Percentiles rank a stretch among this genome's conserved stretches.
phyloP scores from a whole-genome alignment of 2,888 invertebrate species.

The Selenia dentaria region DNA sequence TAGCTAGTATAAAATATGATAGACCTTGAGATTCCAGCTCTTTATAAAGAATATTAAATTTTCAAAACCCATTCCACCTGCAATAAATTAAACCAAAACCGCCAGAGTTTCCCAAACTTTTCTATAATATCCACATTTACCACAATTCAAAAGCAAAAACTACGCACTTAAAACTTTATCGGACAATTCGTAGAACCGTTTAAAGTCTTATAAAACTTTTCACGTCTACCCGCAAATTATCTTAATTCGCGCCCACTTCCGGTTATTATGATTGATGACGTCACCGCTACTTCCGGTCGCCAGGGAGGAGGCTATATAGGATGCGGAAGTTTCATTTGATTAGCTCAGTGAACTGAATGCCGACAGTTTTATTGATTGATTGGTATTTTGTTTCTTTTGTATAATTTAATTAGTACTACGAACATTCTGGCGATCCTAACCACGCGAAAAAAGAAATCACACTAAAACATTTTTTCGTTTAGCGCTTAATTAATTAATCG shows the following conservation, averaged over 20 bases:
- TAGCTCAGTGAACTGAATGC: constrained; percentile 7
- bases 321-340: constrained; percentile 14
- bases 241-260: constrained; percentile 25
- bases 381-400: constrained; percentile 8
- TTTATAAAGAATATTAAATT: too few relatives aligned
- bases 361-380: constrained; percentile 10
- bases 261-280: constrained; percentile 32
- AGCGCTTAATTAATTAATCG: too few relatives aligned
- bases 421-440: too few relatives aligned
- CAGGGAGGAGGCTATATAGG: not conserved
- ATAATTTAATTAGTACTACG: too few relatives aligned
- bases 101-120: constrained; percentile 8
- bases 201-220: constrained; percentile 28
- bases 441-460: too few relatives aligned
- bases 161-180: constrained; percentile 22
- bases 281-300: constrained; percentile 19
- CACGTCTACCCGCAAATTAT: constrained; percentile 27
- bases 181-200: constrained; percentile 21
- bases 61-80: constrained; percentile 3
- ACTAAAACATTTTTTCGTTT: too few relatives aligned
- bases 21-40: too few relatives aligned
- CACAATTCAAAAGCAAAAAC: constrained; percentile 16
- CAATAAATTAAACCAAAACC: constrained; percentile 5
- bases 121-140: constrained; percentile 9
- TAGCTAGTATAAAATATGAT: too few relatives aligned